These are phyloP conservation scores for Aphidoletes aphidimyza DNA, from an alignment of 2,888 invertebrate genomes.

Conservation along the genomic window DNA sequence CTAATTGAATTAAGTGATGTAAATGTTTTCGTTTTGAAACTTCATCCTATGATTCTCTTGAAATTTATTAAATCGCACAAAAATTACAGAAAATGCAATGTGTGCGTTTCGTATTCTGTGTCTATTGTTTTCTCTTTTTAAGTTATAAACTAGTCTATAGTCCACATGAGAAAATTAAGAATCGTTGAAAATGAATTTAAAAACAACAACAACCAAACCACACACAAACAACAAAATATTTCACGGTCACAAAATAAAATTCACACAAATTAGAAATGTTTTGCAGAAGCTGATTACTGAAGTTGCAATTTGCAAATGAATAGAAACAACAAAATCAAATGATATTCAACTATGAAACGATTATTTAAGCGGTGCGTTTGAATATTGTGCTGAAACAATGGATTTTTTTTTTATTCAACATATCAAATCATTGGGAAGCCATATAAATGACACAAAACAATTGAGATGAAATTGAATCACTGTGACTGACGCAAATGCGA, in stretches of 20 bases:
- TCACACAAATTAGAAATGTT: background rate
- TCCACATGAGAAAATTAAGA: background rate
- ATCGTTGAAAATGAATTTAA: background rate
- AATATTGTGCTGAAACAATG: background rate
- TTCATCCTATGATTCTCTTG: no score
- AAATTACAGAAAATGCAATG: no score
- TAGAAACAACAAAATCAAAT: no score
- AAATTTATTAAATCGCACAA: no score
- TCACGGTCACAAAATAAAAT: background rate
- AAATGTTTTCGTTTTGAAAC: no score
- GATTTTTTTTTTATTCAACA: background rate
- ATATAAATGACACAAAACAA: background rate
- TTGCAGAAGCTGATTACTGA: background rate
- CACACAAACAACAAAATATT: no score
- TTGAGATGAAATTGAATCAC: background rate
- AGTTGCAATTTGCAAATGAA: background rate
- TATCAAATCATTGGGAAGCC: conserved; percentile 18
- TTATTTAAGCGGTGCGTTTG: background rate
- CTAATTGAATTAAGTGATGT: no score
- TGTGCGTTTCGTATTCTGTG: no score
- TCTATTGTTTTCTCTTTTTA: background rate
- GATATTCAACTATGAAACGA: no score
- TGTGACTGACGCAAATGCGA: background rate
- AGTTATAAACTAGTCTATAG: background rate
- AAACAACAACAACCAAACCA: no score